Base-by-base conservation (phyloP, 2,797 vertebrate species). In the Knipowitschia caucasica region DNA sequence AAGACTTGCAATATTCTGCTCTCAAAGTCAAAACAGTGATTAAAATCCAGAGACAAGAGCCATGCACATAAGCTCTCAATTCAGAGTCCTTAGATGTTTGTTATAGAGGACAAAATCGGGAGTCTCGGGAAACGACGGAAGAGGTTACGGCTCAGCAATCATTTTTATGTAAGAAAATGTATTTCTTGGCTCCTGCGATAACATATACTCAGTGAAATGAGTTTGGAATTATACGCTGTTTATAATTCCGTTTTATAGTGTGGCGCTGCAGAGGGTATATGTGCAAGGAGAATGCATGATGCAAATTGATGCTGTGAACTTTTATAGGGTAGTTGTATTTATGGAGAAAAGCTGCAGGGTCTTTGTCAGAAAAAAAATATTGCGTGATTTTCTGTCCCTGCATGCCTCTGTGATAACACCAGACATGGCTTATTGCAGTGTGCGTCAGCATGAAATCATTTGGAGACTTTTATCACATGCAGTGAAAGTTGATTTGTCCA, bases 291-390 rank as follows among this genome's bases (percentile, higher is more conserved):
- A 60, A 47, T 56, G 50, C 38, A 10, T 42, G 35, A 77, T 62
- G 59, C 67, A 62, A 65, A 70, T 18, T 33, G 47, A 60, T 57
- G 71, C 67, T 29, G 60, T 47, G 50, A 43, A 59, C 64, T 77
- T 49, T 72, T 66, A 80, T 35, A 62, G 70, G 71, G 43, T 40
- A 64, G 62, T 43, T 59, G 26, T 50, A 62, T 77, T 80, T 73
- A 78, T 75, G 62, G 47, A 53, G 25, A 62, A 67, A 57, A 23
- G 50, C 44, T 64, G 47, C 26, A 53, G 7, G 5, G 39, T 27
- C 49, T 29, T n/a, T 45, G 42, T 50, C 51, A 61, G 61, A 71
- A 65, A 60, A 64, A 50, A 39, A 8, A 33, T 14, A 33, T 33
- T 4, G 43, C 12, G 30, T 45, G 58, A 60, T 64, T 60, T 66